These are phyloP conservation scores for Orius insidiosus DNA, from an alignment of 1,140 invertebrate genomes.

Conservation along the genomic window DNA sequence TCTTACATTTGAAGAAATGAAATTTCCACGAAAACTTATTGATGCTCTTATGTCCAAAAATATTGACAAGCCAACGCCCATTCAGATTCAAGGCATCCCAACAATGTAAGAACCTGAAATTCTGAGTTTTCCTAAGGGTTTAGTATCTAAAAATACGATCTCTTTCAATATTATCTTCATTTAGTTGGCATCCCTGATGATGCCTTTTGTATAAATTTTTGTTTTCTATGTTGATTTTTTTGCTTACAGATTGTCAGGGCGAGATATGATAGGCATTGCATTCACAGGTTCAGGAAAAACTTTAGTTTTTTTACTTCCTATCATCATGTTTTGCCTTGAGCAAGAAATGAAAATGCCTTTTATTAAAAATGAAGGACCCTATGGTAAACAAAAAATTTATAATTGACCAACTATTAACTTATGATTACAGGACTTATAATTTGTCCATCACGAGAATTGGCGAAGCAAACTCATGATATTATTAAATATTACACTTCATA, in stretches of 20 bases:
- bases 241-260: slow-evolving; percentile 53
- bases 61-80: slow-evolving; percentile 85
- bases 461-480: slow-evolving; percentile 92
- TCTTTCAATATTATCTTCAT: too few relatives aligned
- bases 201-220: background rate
- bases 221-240: background rate
- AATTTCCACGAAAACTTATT: slow-evolving; percentile 74
- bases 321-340: slow-evolving; percentile 94
- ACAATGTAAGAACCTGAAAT: slow-evolving; percentile 43
- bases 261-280: slow-evolving; percentile 98
- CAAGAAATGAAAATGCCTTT: slow-evolving; percentile 90
- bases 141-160: too few relatives aligned
- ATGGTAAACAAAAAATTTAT: too few relatives aligned
- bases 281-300: slow-evolving; percentile 98
- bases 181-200: too few relatives aligned
- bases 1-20: slow-evolving; percentile 86
- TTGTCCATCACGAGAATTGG: slow-evolving; percentile 93
- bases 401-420: too few relatives aligned
- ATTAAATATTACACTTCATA: slow-evolving; percentile 66
- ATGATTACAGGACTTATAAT: slow-evolving; percentile 56
- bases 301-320: slow-evolving; percentile 89
- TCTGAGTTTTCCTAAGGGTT: too few relatives aligned
- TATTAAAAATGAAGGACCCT: slow-evolving; percentile 85
- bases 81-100: slow-evolving; percentile 97
- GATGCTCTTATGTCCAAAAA: slow-evolving; percentile 61